Evolutionary conservation across 2,113 vertebrate species (phyloP), one percentile per base, ranked within the genome.

Genomic region (Noturus placidus): DNA sequence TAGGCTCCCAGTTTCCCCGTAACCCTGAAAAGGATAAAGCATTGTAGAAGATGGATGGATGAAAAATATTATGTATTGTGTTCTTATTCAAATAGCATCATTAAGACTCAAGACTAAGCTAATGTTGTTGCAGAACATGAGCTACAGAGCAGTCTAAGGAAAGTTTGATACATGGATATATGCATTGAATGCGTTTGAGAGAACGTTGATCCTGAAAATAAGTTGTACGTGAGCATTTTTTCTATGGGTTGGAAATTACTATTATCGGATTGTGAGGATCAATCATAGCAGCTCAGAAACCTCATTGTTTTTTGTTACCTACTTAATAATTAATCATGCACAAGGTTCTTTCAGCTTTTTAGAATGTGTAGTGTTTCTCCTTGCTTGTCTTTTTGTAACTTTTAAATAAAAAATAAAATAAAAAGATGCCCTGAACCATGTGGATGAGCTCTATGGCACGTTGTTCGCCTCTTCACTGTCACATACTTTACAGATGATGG

Each of bases 401-500:
- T 38, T 38, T 38, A 38, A 38, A 38, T 38, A 38, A 38, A 38
- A 2, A 38, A 38, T 0, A 38, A n/a, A n/a, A 38, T 3, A 38
- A 38, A 38, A 38, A 38, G 4, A 38, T 2, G 13, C 27, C 1
- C 8, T 83, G 25, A 63, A 27, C 9, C 0, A 87, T 89, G 33
- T 88, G 57, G 84, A 70, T 20, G 14, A 69, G 1, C 63, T 70
- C 5, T 82, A n/a, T 52, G 9, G 30, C 27, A 35, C 5, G 63
- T n/a, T 33, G 9, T 20, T 52, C 74, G 15, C 38, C 30, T 59
- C 52, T 22, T 76, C 54, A 81, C 14, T 17, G 15, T 17, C 82
- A 22, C n/a, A 70, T 27, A 72, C 82, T 61, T 63, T 86, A 72
- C 87, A 76, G 87, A 70, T 90, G 93, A 88, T 91, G 93, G 92